Conservation (phyloP, 2,113 vertebrate species). For the Pseudois nayaur region DNA sequence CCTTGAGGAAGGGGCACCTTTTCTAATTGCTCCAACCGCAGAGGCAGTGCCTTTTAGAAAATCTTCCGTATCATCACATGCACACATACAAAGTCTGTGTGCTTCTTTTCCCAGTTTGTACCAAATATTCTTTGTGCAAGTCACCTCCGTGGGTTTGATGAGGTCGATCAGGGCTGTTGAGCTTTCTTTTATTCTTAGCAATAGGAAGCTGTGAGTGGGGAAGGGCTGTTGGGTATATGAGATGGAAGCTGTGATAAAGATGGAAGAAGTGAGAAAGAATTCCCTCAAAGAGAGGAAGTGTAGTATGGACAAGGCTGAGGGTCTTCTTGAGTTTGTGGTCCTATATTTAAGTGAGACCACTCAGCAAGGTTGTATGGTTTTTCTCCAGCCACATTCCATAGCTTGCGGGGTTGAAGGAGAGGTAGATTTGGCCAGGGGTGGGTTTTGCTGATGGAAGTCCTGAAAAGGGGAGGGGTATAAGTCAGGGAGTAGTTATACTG, state of each 20-base stretch:
- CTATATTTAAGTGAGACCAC: neutral
- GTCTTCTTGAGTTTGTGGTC: neutral
- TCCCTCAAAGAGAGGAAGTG: neutral
- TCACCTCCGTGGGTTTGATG: neutral
- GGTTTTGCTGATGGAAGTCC: neutral
- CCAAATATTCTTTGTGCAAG: neutral
- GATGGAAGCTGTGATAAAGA: neutral
- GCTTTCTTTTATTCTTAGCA: neutral
- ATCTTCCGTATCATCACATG: neutral
- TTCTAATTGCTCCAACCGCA: neutral
- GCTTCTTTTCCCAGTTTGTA: neutral
- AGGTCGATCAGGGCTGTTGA: neutral
- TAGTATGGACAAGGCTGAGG: neutral
- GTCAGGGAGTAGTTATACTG: neutral
- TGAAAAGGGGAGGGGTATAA: too few relatives aligned
- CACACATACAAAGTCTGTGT: neutral
- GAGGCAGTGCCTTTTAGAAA: neutral
- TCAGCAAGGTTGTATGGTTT: neutral
- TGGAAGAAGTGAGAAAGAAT: neutral
- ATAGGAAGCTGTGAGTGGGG: neutral
- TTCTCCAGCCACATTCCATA: neutral
- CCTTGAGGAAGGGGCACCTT: neutral
- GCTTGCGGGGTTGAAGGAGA: neutral
- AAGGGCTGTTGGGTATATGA: neutral
- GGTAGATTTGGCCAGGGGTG: neutral